Percentiles rank a stretch among this genome's conserved stretches.
Evolutionary conservation across 2,797 vertebrate genomes (phyloP).

Genomic region (Hipposideros larvatus): DNA sequence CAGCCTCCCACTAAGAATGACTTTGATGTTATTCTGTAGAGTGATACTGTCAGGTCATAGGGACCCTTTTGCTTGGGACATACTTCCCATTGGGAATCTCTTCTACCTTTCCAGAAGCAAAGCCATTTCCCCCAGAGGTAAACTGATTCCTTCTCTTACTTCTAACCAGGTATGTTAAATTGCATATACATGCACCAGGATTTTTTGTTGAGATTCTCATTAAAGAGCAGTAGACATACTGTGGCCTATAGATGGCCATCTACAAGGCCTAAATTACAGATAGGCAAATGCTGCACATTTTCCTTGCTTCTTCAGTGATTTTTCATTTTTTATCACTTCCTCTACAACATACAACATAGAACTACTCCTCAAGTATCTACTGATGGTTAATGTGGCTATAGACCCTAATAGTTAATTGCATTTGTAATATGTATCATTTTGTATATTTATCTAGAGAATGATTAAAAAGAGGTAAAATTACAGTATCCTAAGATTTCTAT

Average conservation of each 20-base stretch:
- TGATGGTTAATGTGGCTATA: not conserved
- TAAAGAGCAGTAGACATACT: conserved; percentile 10
- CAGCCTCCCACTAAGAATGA: not conserved
- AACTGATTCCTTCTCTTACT: not conserved
- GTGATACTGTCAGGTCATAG: not conserved
- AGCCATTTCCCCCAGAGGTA: not conserved
- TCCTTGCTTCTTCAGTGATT: not conserved
- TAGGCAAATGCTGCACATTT: not conserved
- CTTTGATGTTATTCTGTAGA: not conserved
- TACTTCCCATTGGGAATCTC: not conserved
- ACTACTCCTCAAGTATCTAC: not conserved
- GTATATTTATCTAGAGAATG: conserved; percentile 38
- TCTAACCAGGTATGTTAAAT: not conserved
- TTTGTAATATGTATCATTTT: conserved; percentile 7
- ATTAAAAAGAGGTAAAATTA: not conserved
- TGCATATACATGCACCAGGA: not conserved
- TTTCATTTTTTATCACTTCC: not conserved
- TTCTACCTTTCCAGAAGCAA: not conserved
- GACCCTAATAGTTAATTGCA: not conserved
- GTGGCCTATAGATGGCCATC: not conserved
- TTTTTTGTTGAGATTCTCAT: not conserved
- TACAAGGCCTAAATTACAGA: not conserved
- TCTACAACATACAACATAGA: not conserved
- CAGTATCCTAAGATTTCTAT: conserved; percentile 23
- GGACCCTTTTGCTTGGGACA: not conserved